Evolutionary conservation across 2,797 vertebrate species (phyloP).

Genomic region (Hydrophis major): DNA sequence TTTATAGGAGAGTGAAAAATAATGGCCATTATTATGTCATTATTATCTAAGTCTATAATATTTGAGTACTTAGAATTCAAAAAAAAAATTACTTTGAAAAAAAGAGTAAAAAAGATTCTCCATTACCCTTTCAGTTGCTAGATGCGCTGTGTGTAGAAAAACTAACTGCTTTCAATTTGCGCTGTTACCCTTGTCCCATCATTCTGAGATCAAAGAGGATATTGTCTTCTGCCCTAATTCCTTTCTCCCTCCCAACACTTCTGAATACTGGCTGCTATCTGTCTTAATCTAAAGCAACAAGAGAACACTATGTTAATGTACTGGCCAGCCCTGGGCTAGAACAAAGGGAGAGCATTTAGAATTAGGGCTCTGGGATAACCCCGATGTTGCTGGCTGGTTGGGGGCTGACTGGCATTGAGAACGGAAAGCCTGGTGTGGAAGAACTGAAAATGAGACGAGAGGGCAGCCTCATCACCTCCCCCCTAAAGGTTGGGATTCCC

Average conservation of each 20-base stretch:
- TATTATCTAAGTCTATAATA: background rate
- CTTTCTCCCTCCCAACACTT: background rate
- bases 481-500: background rate
- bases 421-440: background rate
- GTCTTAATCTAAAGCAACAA: background rate
- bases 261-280: slow-evolving; percentile 2
- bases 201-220: background rate
- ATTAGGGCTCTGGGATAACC: background rate
- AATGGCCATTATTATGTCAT: background rate
- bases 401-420: background rate
- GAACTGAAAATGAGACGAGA: background rate
- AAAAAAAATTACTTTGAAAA: background rate
- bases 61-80: background rate
- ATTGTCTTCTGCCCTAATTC: slow-evolving; percentile 31
- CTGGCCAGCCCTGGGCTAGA: background rate
- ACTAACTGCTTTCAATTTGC: background rate
- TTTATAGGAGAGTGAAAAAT: background rate
- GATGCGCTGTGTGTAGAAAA: background rate
- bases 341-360: slow-evolving; percentile 21
- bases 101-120: background rate
- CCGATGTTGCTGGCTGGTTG: fast-evolving
- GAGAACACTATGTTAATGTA: background rate
- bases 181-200: background rate
- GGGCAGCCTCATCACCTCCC: background rate
- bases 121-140: background rate